A percentile compares a stretch with the other conserved stretches of the same genome.
Evolutionary conservation across 2,888 invertebrate genomes (phyloP).

Genomic region (Amblyjoppa fuscipennis): DNA sequence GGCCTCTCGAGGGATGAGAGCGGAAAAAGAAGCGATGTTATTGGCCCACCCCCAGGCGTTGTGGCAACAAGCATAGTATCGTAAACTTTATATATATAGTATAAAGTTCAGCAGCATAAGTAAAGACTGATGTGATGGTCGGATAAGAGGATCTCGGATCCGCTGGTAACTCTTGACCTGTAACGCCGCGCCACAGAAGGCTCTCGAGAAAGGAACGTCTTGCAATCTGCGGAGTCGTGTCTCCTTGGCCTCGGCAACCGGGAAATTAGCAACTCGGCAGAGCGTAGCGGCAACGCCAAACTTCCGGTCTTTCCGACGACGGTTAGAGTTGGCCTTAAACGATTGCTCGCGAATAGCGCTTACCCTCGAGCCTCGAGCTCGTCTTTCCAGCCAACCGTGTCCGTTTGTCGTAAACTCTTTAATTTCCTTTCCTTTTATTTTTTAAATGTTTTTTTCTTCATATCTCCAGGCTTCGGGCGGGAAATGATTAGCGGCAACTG

Average conservation of each 20-base stretch:
- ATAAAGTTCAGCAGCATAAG: neutral
- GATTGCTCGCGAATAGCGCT: slow-evolving; percentile 62
- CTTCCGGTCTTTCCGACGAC: slow-evolving; percentile 64
- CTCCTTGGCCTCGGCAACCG: slow-evolving; percentile 49
- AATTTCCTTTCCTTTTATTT: slow-evolving; percentile 14
- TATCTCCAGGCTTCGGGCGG: slow-evolving; percentile 16
- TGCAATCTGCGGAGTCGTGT: slow-evolving; percentile 25
- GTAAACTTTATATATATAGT: neutral
- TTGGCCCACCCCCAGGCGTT: neutral
- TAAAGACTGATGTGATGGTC: neutral
- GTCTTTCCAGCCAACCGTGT: slow-evolving; percentile 28
- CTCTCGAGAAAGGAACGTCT: slow-evolving; percentile 2
- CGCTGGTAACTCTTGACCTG: slow-evolving; percentile 56
- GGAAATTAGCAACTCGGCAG: slow-evolving; percentile 66
- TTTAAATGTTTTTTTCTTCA: neutral
- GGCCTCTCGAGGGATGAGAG: neutral
- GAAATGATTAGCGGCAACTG: slow-evolving; percentile 13
- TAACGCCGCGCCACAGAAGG: slow-evolving; percentile 31
- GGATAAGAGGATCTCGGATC: slow-evolving; percentile 15
- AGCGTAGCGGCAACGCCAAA: slow-evolving; percentile 56
- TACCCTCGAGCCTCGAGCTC: slow-evolving; percentile 47
- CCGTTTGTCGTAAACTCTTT: slow-evolving; percentile 53
- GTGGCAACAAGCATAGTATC: neutral
- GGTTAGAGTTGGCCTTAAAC: slow-evolving; percentile 49
- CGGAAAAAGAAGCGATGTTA: neutral